A percentile compares a stretch with the other conserved stretches of the same genome.
Conservation (phyloP, 2,113 vertebrate genomes). For the Atrichornis clamosus region DNA sequence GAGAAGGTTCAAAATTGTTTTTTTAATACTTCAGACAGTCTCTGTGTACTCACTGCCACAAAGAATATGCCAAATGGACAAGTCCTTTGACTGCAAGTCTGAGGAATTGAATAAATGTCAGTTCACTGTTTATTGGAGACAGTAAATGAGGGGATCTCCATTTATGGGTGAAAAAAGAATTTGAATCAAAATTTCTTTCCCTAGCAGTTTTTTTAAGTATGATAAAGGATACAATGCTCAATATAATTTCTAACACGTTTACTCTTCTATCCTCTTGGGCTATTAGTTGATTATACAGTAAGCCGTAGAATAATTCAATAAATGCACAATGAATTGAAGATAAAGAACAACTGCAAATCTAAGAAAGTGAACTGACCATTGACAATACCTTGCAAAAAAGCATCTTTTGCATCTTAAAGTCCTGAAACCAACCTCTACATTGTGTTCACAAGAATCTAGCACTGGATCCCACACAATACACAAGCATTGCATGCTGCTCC, state of each 20-base stretch:
- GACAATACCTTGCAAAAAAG: neutral
- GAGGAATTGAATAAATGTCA: neutral
- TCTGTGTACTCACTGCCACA: neutral
- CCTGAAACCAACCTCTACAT: neutral
- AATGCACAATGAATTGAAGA: neutral
- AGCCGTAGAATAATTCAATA: neutral
- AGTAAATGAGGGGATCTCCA: neutral
- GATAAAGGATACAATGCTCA: neutral
- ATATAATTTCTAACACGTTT: neutral
- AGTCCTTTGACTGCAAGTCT: neutral
- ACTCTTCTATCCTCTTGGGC: neutral
- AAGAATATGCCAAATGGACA: neutral
- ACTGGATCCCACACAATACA: neutral
- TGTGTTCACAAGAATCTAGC: neutral
- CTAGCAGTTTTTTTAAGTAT: neutral
- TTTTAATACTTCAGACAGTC: neutral
- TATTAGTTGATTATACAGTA: neutral
- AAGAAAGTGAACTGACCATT: neutral
- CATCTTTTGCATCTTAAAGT: neutral
- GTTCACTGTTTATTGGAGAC: neutral
- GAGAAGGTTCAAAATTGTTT: neutral
- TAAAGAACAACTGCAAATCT: neutral
- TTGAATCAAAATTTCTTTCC: neutral
- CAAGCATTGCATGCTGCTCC: neutral
- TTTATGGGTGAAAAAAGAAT: neutral